These are phyloP conservation scores for Lasiurus borealis DNA, from an alignment of 2,113 vertebrate genomes.

Conservation along the genomic window DNA sequence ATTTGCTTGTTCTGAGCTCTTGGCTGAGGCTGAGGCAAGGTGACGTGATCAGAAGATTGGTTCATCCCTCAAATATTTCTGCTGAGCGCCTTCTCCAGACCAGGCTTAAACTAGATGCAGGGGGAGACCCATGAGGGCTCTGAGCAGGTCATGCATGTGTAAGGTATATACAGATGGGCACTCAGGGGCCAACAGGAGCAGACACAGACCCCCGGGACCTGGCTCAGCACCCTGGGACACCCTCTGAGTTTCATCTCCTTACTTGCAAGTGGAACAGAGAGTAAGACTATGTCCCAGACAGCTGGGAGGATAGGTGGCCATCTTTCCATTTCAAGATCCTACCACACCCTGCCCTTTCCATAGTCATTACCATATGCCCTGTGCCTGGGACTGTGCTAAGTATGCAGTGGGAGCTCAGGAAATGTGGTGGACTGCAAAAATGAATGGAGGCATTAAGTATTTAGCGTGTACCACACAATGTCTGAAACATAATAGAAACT, in stretches of 20 bases:
- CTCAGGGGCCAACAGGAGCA: accelerated
- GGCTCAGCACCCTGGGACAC: accelerated
- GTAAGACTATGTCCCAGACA: neutral
- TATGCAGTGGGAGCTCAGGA: neutral
- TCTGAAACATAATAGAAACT: neutral
- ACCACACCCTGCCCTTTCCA: neutral
- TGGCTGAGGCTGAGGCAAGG: neutral
- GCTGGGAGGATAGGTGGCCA: neutral
- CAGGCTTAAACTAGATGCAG: neutral
- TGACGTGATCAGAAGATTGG: accelerated
- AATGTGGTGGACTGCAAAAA: neutral
- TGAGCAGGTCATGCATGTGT: accelerated
- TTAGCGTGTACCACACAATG: neutral
- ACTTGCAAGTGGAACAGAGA: neutral
- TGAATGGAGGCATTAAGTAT: neutral
- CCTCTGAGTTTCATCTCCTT: neutral
- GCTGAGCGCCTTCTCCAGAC: neutral
- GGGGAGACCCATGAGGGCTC: neutral
- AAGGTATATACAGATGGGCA: neutral
- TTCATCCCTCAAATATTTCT: neutral
- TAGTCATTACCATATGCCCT: neutral
- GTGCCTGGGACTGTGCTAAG: neutral
- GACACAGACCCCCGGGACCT: neutral
- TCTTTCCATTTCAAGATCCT: neutral
- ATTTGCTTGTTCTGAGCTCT: neutral